phyloP scores from a whole-genome alignment of 2,113 vertebrate species.

The Salminus brasiliensis region DNA sequence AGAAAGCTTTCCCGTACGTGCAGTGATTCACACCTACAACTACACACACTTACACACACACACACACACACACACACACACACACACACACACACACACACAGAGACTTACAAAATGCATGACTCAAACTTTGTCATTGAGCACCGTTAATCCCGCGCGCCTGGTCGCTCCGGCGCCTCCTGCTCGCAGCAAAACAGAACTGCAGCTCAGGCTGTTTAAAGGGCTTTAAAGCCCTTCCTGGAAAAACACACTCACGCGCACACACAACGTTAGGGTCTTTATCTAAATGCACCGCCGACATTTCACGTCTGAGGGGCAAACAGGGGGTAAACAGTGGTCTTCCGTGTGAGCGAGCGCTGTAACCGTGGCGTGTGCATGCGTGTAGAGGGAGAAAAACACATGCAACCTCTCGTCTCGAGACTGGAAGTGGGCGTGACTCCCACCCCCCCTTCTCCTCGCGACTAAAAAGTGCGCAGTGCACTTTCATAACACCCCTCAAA shows the following conservation, averaged over 20 bases:
- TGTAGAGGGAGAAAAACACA: constrained; percentile 21
- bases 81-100: constrained; percentile 30
- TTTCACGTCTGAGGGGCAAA: neutral
- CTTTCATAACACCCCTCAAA: constrained; percentile 60
- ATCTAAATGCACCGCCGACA: too few species aligned
- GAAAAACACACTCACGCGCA: neutral
- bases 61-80: constrained; percentile 24
- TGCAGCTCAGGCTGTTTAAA: constrained; percentile 45
- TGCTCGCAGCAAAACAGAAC: constrained; percentile 69
- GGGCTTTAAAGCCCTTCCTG: constrained; percentile 45
- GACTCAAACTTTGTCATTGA: constrained; percentile 64
- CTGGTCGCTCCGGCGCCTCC: constrained; percentile 57
- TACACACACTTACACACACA: neutral
- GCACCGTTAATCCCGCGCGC: constrained; percentile 43
- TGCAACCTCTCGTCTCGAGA: constrained; percentile 8
- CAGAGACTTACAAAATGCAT: constrained; percentile 23
- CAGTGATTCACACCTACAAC: constrained; percentile 1
- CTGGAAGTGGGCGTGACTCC: constrained; percentile 78
- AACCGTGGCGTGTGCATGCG: neutral
- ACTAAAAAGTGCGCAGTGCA: constrained; percentile 78
- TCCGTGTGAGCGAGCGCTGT: neutral
- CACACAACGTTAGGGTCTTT: neutral
- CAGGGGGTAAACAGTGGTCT: neutral
- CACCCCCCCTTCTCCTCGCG: constrained; percentile 54
- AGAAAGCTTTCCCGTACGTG: constrained; percentile 15